A percentile compares a stretch with the other conserved stretches of the same genome.
These are phyloP conservation scores for Scolanthus callimorphus DNA, from an alignment of 92 coral and sea anemone genomes.

Conservation along the genomic window DNA sequence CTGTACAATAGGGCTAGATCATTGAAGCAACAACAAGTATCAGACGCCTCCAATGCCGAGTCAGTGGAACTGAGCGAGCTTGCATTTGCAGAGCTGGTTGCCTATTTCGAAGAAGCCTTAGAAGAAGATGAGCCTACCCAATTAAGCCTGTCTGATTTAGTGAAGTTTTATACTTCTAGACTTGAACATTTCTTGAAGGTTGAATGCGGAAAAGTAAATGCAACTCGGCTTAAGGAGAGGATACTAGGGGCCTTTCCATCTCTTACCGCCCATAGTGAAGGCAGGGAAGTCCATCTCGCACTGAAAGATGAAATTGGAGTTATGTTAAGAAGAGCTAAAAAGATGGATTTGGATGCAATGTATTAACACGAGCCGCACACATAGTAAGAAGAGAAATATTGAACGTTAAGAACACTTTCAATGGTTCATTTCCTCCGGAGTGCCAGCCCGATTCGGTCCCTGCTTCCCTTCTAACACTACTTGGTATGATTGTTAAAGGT, in stretches of 20 bases:
- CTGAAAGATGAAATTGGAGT: slow-evolving; percentile 57
- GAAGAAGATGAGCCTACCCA: slow-evolving; percentile 47
- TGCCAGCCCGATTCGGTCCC: too few relatives aligned
- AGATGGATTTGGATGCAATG: slow-evolving; percentile 51
- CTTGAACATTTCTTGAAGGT: slow-evolving; percentile 32
- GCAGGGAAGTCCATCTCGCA: slow-evolving; percentile 46
- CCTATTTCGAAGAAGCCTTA: slow-evolving; percentile 50
- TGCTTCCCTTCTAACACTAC: too few relatives aligned
- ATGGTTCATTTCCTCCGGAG: too few relatives aligned
- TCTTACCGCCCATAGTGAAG: slow-evolving; percentile 54
- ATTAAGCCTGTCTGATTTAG: slow-evolving; percentile 46
- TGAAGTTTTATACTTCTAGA: slow-evolving; percentile 25
- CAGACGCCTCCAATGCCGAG: slow-evolving; percentile 20
- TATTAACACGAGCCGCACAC: slow-evolving; percentile 52
- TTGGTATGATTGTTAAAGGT: too few relatives aligned
- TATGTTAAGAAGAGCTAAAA: slow-evolving; percentile 37
- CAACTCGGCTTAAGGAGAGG: slow-evolving; percentile 47
- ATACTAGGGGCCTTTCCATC: slow-evolving; percentile 57
- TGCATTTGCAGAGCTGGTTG: slow-evolving; percentile 56
- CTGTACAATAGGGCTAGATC: slow-evolving; percentile 37
- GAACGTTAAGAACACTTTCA: too few relatives aligned
- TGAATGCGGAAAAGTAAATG: slow-evolving; percentile 26
- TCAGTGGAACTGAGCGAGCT: slow-evolving; percentile 44
- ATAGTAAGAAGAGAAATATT: slow-evolving; percentile 45
- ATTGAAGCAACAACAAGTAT: slow-evolving; percentile 30